Evolutionary conservation across 2,113 vertebrate genomes (phyloP).

Genomic region (Trinectes maculatus): DNA sequence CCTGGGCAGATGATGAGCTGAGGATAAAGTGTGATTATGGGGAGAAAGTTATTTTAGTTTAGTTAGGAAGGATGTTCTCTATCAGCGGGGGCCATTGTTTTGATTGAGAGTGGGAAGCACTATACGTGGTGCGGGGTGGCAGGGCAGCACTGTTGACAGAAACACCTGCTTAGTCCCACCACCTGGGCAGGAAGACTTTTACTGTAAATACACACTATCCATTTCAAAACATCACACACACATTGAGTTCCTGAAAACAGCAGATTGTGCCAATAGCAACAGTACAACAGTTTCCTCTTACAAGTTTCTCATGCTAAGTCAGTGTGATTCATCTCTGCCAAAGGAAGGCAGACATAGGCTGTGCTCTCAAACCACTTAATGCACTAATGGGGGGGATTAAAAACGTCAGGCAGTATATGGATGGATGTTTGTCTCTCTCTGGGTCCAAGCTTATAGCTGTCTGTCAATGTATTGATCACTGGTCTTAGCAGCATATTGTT

Average conservation of each 20-base stretch:
- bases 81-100: constrained; percentile 23
- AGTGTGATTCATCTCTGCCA: background rate
- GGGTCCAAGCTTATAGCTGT: constrained; percentile 59
- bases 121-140: constrained; percentile 2
- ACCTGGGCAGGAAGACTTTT: constrained; percentile 50
- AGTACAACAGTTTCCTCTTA: constrained; percentile 25
- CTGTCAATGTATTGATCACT: constrained; percentile 48
- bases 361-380: background rate
- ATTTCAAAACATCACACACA: constrained; percentile 39
- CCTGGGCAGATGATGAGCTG: background rate
- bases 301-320: constrained; percentile 28
- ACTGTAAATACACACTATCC: constrained; percentile 46
- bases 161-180: constrained; percentile 36
- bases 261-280: constrained; percentile 33
- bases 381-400: background rate
- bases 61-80: background rate
- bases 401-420: constrained; percentile 15
- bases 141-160: constrained; percentile 33
- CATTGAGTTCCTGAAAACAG: constrained; percentile 24
- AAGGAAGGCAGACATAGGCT: background rate
- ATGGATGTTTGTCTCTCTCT: constrained; percentile 63
- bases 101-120: constrained; percentile 16
- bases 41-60: background rate
- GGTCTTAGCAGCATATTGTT: constrained; percentile 65
- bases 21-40: background rate